phyloP scores from a whole-genome alignment of 2,113 vertebrate genomes.

The Anser cygnoides region DNA sequence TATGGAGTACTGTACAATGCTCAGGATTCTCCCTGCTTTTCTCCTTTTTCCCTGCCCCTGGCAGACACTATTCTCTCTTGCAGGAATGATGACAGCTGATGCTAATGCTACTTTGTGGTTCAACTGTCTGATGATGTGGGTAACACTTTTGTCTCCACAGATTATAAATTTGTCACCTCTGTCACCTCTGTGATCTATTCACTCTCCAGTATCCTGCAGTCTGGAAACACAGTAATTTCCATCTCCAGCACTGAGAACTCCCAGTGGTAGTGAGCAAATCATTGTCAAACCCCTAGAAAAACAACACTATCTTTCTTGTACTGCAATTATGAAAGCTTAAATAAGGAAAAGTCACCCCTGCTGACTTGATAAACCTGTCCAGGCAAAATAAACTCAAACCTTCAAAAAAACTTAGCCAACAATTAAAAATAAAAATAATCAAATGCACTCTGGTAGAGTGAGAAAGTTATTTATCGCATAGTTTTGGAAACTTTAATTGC shows the following conservation, averaged over 20 bases:
- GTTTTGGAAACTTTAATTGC: background rate
- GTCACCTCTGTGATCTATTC: background rate
- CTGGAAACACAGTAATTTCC: background rate
- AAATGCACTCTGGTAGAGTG: background rate
- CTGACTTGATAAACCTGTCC: background rate
- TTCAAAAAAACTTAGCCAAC: background rate
- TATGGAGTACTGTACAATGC: background rate
- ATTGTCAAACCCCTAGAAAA: background rate
- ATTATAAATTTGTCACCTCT: conserved; percentile 34
- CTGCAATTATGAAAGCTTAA: background rate
- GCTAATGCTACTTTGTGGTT: conserved; percentile 49
- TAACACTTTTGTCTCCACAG: conserved; percentile 31
- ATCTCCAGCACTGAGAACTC: background rate
- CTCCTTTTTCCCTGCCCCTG: background rate
- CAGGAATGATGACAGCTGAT: conserved; percentile 23
- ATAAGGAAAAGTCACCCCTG: background rate
- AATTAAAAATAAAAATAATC: background rate
- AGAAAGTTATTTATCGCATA: background rate
- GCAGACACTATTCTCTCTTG: background rate
- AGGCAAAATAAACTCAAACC: background rate
- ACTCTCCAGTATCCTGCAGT: background rate
- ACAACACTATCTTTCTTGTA: background rate
- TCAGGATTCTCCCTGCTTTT: background rate
- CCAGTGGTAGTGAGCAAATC: background rate
- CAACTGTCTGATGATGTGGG: conserved; percentile 34